phyloP scores from a whole-genome alignment of 1,140 invertebrate genomes.

The Hylaeus volcanicus region DNA sequence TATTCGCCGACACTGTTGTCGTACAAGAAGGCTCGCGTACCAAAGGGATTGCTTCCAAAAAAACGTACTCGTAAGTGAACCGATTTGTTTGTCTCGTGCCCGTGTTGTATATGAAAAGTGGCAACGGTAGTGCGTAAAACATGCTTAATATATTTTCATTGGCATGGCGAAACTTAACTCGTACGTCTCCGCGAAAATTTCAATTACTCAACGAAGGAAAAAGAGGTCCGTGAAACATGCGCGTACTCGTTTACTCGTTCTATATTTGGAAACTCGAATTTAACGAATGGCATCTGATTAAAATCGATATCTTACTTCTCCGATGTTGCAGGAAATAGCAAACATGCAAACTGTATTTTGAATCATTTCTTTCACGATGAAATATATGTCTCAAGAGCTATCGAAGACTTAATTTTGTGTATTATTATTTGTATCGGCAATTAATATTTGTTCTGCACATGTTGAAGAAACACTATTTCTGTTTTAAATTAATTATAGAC shows the following conservation, averaged over 20 bases:
- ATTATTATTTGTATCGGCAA: no score
- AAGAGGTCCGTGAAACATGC: neutral
- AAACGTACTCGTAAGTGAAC: conserved; percentile 2
- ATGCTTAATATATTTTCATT: neutral
- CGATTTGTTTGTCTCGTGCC: conserved; percentile 15
- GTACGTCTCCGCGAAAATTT: conserved; percentile 6
- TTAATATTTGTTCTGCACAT: no score
- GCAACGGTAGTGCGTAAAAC: neutral
- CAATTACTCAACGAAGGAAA: neutral
- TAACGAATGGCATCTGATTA: neutral
- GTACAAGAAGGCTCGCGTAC: conserved; percentile 17
- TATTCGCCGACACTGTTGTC: conserved; percentile 28
- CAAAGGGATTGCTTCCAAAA: conserved; percentile 2
- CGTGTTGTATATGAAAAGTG: neutral
- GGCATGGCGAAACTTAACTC: neutral
- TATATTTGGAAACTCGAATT: neutral
- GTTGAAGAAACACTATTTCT: no score
- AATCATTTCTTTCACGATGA: no score
- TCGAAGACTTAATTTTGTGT: no score
- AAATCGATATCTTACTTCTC: neutral
- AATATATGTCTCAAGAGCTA: no score
- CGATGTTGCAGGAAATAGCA: neutral
- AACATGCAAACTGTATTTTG: neutral
- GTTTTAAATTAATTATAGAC: no score
- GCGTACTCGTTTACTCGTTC: neutral